Percentiles rank a stretch among this genome's conserved stretches.
phyloP scores from a whole-genome alignment of 2,797 vertebrate genomes.

The Darevskia nairensis region DNA sequence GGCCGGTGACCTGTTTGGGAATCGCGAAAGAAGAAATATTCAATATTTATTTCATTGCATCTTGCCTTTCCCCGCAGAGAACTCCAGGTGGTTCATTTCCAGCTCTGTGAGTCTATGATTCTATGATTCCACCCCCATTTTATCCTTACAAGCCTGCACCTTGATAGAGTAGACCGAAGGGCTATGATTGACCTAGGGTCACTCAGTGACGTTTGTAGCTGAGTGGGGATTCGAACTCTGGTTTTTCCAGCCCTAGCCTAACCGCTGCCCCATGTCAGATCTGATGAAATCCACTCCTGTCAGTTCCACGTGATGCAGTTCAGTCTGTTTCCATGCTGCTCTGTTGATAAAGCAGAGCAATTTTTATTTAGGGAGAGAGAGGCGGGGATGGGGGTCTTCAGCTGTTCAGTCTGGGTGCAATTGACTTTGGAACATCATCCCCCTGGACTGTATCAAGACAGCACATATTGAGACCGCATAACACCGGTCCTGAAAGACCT shows the following conservation, averaged over 20 bases:
- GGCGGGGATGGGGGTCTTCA: neutral
- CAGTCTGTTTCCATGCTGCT: neutral
- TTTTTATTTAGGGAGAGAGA: neutral
- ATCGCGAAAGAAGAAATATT: neutral
- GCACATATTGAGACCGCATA: no score
- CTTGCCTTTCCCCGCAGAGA: neutral
- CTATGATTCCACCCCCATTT: neutral
- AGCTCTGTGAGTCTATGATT: no score
- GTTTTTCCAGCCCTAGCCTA: neutral
- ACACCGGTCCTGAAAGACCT: no score
- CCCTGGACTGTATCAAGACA: neutral
- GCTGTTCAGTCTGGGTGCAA: neutral
- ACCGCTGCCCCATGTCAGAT: no score
- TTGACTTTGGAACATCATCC: neutral
- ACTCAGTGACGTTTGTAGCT: neutral
- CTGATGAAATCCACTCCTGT: neutral
- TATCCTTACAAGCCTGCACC: neutral
- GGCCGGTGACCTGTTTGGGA: neutral
- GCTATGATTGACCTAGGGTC: neutral
- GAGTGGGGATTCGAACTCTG: neutral
- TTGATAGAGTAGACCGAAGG: neutral
- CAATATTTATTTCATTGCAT: neutral
- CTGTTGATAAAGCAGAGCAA: neutral
- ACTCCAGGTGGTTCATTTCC: no score
- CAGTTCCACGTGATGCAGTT: neutral